Conservation (phyloP, 2,113 vertebrate genomes). For the crab-eating macaque (Macaca fascicularis) region DNA sequence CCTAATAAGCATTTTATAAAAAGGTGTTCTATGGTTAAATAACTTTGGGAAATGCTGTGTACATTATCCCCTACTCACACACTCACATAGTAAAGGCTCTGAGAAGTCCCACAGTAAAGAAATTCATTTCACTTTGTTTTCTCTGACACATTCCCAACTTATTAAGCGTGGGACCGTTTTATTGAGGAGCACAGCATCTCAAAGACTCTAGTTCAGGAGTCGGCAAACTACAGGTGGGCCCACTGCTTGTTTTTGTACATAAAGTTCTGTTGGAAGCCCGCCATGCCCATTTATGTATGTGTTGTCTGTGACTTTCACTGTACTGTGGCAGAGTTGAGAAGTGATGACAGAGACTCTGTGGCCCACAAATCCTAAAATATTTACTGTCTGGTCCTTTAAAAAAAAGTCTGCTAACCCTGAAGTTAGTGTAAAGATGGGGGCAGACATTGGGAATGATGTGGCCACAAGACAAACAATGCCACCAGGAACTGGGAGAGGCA, state of each 20-base stretch:
- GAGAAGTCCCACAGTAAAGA: background rate
- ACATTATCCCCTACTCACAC: background rate
- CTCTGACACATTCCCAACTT: background rate
- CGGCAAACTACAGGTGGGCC: background rate
- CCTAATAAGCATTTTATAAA: background rate
- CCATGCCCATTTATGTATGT: background rate
- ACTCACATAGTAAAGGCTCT: background rate
- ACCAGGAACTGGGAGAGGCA: background rate
- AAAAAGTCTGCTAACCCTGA: background rate
- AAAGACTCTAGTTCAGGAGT: background rate
- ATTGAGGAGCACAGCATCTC: background rate
- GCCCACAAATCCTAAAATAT: background rate
- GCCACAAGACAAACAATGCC: background rate
- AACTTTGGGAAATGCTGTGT: background rate
- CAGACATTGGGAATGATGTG: background rate
- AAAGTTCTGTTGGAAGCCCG: background rate
- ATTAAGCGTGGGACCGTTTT: background rate
- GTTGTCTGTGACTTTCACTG: background rate
- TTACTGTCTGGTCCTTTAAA: background rate
- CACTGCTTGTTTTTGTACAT: background rate
- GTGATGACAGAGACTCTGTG: background rate
- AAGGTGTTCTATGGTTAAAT: background rate
- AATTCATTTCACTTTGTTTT: background rate
- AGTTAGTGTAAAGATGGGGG: background rate
- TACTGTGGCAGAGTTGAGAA: background rate